Base-by-base conservation (phyloP, 2,888 invertebrate species). In the Cephus pulcher region DNA sequence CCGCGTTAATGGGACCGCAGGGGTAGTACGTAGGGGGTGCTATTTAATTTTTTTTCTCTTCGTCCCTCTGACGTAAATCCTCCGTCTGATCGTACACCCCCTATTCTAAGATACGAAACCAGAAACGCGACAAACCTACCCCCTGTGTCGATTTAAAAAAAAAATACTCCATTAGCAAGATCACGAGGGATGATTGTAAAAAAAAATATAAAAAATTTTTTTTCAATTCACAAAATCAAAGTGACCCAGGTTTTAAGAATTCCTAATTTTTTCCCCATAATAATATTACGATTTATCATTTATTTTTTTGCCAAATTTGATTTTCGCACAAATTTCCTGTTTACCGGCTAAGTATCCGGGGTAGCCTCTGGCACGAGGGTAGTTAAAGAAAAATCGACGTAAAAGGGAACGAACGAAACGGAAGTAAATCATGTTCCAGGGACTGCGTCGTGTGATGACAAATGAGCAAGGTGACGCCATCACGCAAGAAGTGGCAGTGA, bases 371-470 rank as follows among this genome's bases (percentile, higher is more conserved):
- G 37, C 12, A 23, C 78, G 37, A 79, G 83, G 86, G 84, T 79
- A 71, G 84, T 78, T 79, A 82, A 83, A 77, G 34, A 34, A 32
- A 32, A 34, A 34, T 71, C 11, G 11, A 1, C 80, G 84, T 79
- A 80, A 84, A 77, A 81, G 12, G 75, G 82, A 82, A 83, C 81
- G 80, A 81, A 82, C 82, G 82, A 85, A 86, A 82, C 90, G 91
- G 91, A 91, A 91, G 90, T 90, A 90, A 91, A 90, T 90, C 88
- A 86, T 88, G 89, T 88, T 88, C 87, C 87, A 87, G 87, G 86
- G 87, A 88, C 88, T 88, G 87, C 88, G 90, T 90, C 90, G 89
- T 88, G 88, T 88, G 88, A 90, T 91, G 91, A 91, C 90, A 91
- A 91, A 91, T 88, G 90, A 90, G 88, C 87, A 75, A 81, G 85